Conservation (phyloP, 2,797 vertebrate genomes). For the Astyanax mexicanus region DNA sequence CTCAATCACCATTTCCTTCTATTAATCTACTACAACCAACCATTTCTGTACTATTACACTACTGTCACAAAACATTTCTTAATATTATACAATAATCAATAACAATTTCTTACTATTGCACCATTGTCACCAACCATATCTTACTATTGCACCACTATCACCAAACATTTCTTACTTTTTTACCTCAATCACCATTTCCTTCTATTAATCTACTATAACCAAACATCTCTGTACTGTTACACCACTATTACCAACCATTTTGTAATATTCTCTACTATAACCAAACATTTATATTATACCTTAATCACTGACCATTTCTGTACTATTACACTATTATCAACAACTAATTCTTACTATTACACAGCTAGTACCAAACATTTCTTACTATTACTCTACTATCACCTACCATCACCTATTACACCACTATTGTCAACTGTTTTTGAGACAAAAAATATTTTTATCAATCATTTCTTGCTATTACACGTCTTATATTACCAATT, state of each 20-base stretch:
- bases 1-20: too few relatives aligned
- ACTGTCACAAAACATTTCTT: not conserved
- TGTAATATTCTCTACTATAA: not conserved
- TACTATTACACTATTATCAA: not conserved
- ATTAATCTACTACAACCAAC: not conserved
- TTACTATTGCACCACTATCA: not conserved
- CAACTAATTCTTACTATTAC: not conserved
- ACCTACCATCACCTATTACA: not conserved
- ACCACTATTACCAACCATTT: not conserved
- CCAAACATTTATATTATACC: not conserved
- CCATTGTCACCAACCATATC: not conserved
- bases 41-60: not conserved
- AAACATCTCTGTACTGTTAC: not conserved
- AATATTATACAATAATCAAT: not conserved
- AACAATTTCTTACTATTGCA: not conserved
- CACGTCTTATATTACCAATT: not conserved
- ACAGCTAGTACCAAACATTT: not conserved
- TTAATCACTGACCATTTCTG: too few relatives aligned
- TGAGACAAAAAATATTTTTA: too few relatives aligned
- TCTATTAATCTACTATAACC: too few relatives aligned
- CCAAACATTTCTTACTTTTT: not conserved
- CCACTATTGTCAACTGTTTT: too few relatives aligned
- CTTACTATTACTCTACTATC: not conserved
- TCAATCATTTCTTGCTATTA: not conserved
- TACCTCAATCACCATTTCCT: not conserved